These are phyloP conservation scores for Xylocampa areola DNA, from an alignment of 2,888 invertebrate species.

Conservation along the genomic window DNA sequence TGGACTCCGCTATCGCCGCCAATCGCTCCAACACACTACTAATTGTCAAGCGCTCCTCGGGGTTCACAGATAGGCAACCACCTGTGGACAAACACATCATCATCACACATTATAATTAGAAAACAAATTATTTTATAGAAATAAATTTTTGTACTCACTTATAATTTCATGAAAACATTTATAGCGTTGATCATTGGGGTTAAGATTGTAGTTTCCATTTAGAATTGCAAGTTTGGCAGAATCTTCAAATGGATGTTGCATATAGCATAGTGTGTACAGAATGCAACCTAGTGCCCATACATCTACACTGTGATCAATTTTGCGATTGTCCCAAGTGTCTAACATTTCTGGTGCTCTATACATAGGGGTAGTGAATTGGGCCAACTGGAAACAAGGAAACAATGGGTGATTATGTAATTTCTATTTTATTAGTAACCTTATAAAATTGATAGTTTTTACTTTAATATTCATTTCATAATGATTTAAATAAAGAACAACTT, in stretches of 20 bases:
- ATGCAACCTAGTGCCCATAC: conserved; percentile 99
- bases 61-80: conserved; percentile 95
- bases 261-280: conserved; percentile 96
- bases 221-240: conserved; percentile 98
- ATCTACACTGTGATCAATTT: conserved; percentile 97
- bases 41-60: conserved; percentile 94
- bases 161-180: conserved; percentile 97
- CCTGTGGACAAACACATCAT: conserved; percentile 81
- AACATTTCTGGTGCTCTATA: conserved; percentile 99
- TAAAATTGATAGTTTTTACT: background rate
- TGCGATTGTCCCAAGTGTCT: conserved; percentile 98
- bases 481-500: conserved; percentile 61
- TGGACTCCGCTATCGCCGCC: conserved; percentile 96
- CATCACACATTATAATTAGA: conserved; percentile 31
- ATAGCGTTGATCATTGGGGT: conserved; percentile 94
- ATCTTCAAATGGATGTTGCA: conserved; percentile 99
- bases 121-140: conserved; percentile 19
- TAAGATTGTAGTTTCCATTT: conserved; percentile 97
- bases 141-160: conserved; percentile 89
- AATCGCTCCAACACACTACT: conserved; percentile 95
- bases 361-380: conserved; percentile 96
- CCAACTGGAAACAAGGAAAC: conserved; percentile 88
- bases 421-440: conserved; percentile 1
- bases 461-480: background rate
- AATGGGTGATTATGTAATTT: conserved; percentile 18